Percentiles rank a stretch among this genome's conserved stretches.
Conservation (phyloP, 1,140 invertebrate genomes). For the Orius laevigatus region DNA sequence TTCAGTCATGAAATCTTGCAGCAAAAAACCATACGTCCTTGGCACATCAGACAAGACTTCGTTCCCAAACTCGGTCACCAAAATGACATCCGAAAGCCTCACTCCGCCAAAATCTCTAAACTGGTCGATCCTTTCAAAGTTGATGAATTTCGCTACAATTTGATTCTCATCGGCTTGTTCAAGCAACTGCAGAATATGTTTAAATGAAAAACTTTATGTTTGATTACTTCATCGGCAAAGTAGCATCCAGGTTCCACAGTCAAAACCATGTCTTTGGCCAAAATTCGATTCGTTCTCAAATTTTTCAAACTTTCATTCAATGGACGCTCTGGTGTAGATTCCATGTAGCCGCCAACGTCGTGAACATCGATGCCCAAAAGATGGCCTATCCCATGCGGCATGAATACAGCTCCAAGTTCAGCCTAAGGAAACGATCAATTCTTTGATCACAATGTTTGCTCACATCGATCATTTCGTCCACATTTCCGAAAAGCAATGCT, state of each 20-base stretch:
- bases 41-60: background rate
- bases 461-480: slow-evolving; percentile 74
- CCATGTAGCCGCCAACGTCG: slow-evolving; percentile 87
- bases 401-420: slow-evolving; percentile 71
- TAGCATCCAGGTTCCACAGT: slow-evolving; percentile 96
- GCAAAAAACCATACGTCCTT: background rate
- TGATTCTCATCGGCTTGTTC: background rate
- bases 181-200: background rate
- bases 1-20: too few species aligned
- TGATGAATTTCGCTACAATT: background rate
- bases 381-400: slow-evolving; percentile 94
- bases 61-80: background rate
- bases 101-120: slow-evolving; percentile 2
- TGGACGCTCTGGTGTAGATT: slow-evolving; percentile 37
- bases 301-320: slow-evolving; percentile 49
- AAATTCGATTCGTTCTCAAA: slow-evolving; percentile 62
- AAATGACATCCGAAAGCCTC: background rate
- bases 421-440: slow-evolving; percentile 24
- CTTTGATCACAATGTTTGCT: too few species aligned
- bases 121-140: background rate
- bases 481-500: slow-evolving; percentile 64
- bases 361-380: slow-evolving; percentile 89
- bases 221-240: slow-evolving; percentile 54
- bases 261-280: slow-evolving; percentile 79
- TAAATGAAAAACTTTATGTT: too few species aligned